Conservation (phyloP, 2,113 vertebrate genomes). For the Laticauda laticaudata region DNA sequence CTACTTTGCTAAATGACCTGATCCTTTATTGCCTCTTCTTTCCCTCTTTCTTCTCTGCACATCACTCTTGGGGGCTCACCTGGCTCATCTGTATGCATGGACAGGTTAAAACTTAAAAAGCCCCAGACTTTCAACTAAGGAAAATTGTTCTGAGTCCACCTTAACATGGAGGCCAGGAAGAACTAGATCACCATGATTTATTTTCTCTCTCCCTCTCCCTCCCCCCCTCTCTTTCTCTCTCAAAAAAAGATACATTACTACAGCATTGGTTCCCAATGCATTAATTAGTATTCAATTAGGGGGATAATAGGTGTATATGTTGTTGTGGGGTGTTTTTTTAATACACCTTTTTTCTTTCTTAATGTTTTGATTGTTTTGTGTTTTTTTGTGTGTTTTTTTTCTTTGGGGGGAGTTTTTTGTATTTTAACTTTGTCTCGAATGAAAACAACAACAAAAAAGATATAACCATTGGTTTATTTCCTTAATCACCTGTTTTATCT, state of each 20-base stretch:
- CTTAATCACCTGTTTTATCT: background rate
- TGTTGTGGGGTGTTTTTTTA: no score
- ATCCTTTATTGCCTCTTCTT: background rate
- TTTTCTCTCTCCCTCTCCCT: no score
- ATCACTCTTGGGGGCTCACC: background rate
- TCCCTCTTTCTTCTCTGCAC: background rate
- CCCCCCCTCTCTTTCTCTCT: no score
- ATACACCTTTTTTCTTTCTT: no score
- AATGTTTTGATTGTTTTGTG: background rate
- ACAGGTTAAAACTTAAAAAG: background rate
- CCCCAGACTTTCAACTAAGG: background rate
- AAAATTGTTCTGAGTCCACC: background rate
- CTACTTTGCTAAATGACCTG: background rate
- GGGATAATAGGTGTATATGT: no score
- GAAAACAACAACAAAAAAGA: background rate
- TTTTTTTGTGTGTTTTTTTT: background rate
- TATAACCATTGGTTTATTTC: background rate
- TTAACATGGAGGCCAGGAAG: no score
- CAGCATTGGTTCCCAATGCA: no score
- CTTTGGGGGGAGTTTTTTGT: background rate
- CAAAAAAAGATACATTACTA: no score
- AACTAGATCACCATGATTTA: no score
- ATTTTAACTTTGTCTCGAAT: background rate
- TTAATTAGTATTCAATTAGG: background rate
- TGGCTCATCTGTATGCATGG: background rate